phyloP scores from a whole-genome alignment of 2,113 vertebrate species.

The Gobio gobio region DNA sequence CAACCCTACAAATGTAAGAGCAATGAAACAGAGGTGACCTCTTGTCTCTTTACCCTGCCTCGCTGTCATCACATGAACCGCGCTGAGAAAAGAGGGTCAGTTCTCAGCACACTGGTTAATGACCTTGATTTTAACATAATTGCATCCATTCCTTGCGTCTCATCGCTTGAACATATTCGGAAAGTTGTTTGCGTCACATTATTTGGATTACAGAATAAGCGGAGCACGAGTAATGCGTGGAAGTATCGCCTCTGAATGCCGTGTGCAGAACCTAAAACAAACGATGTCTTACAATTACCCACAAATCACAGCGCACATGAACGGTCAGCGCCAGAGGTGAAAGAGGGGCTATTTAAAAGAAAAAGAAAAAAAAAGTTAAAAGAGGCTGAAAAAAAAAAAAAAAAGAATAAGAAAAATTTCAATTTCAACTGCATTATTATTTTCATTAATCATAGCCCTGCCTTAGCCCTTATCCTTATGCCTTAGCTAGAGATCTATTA shows the following conservation, averaged over 20 bases:
- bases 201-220: conserved; percentile 48
- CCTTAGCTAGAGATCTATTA: conserved; percentile 99
- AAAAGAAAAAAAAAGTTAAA: conserved; percentile 75
- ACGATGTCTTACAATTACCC: conserved; percentile 74
- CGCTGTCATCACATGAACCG: conserved; percentile 46
- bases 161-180: conserved; percentile 20
- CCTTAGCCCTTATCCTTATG: conserved; percentile 96
- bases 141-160: conserved; percentile 2
- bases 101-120: conserved; percentile 42
- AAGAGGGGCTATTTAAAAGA: conserved; percentile 69
- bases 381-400: conserved; percentile 77
- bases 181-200: conserved; percentile 41
- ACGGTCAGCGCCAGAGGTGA: conserved; percentile 65
- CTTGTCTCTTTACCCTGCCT: conserved; percentile 22
- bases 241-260: conserved; percentile 48
- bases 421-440: conserved; percentile 99
- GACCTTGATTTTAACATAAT: conserved; percentile 49
- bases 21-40: conserved; percentile 48
- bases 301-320: conserved; percentile 91
- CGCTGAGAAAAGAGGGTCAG: conserved; percentile 48
- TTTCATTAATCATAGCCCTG: conserved; percentile 99
- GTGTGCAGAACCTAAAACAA: conserved; percentile 56
- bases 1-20: conserved; percentile 35
- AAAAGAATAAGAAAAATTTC: conserved; percentile 95
- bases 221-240: conserved; percentile 56